Base-by-base conservation (phyloP, 2,113 vertebrate species). In the Anguilla japonica region DNA sequence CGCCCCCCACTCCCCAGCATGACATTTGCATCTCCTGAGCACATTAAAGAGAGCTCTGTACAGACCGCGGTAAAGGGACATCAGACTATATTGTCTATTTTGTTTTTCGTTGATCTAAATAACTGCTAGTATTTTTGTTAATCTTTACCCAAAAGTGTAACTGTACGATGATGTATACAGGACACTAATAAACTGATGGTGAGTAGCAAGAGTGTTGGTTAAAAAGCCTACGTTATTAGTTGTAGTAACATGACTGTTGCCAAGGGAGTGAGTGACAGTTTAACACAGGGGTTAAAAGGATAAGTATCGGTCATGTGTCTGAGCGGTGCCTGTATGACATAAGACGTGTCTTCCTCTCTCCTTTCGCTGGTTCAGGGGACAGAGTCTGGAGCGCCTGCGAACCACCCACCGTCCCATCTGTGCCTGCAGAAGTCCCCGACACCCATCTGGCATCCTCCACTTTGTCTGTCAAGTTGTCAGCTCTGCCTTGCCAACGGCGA, bases 321-420 rank as follows among this genome's bases (percentile, higher is more conserved):
- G 71, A 13, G 50, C 34, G 71, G 71, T 34, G n/a, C 71, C 8
- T 41, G 7, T 29, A 41, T 80, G 79, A 80, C 79, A 41, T 18
- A 80, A 80, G 15, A 20, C 5, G 79, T n/a, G 6, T 13, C 78
- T 80, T 67, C 79, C 88, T 83, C 41, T 89, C 53, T 84, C 87
- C 83, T 79, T 34, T 88, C 63, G 46, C 83, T 56, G 75, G 89
- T 84, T 83, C 90, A 87, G 86, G 80, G 46, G 20, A 79, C 83
- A 83, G 83, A 56, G 86, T 86, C 84, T 86, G 88, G 87, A 82
- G 89, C 89, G 91, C 88, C 91, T 88, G 89, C 57, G 15, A 85
- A 67, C 90, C 89, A 87, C 94, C 95, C 94, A 95, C 94, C 91
- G 89, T 83, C 89, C 94, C 93, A 94, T 95, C 94, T 95, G 95